A percentile compares a stretch with the other conserved stretches of the same genome.
phyloP scores from a whole-genome alignment of 2,888 invertebrate genomes.

The Cephus pygmeus region DNA sequence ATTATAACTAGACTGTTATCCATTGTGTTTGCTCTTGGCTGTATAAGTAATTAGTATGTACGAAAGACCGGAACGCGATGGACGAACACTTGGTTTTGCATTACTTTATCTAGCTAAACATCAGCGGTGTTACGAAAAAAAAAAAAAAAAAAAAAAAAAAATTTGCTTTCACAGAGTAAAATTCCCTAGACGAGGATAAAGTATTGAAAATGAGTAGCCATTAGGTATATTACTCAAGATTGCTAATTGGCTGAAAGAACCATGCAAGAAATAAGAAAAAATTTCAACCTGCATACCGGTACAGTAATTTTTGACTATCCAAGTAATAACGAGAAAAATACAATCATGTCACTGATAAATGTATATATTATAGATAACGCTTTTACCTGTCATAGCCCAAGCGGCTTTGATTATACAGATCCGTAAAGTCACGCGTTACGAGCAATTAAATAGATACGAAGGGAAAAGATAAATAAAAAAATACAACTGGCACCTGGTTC shows the following conservation, averaged over 20 bases:
- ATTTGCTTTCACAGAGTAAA: background rate
- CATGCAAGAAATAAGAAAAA: background rate
- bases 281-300: background rate
- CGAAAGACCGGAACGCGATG: conserved; percentile 3
- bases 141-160: background rate
- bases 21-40: background rate
- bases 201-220: background rate
- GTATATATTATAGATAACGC: background rate
- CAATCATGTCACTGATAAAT: background rate
- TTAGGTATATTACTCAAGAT: background rate
- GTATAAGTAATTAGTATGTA: conserved; percentile 4
- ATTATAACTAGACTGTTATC: conserved; percentile 7
- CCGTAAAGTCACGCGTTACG: background rate
- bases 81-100: background rate
- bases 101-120: background rate
- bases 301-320: background rate
- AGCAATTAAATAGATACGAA: background rate
- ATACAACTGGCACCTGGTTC: background rate
- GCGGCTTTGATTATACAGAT: background rate
- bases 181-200: background rate
- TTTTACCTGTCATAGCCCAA: background rate
- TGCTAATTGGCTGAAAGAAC: background rate
- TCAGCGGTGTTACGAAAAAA: background rate
- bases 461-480: background rate
- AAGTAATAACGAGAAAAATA: background rate